phyloP scores from a whole-genome alignment of 1,140 invertebrate species.

The Acromyrmex heyeri region DNA sequence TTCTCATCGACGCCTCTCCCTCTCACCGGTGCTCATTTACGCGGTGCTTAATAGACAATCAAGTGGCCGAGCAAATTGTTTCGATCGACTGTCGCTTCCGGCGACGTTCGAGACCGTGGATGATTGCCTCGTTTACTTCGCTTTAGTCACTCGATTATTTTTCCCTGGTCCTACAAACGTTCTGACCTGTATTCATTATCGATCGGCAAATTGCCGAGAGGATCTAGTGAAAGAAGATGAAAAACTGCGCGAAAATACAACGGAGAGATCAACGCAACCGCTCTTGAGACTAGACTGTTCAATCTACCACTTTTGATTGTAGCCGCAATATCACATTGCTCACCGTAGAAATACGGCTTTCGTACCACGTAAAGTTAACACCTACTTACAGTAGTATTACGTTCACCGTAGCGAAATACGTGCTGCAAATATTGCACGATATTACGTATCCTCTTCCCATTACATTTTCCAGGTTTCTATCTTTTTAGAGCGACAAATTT shows the following conservation, averaged over 20 bases:
- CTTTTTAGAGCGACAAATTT: slow-evolving; percentile 12
- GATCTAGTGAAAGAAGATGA: not conserved
- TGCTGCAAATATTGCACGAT: not conserved
- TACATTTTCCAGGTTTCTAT: not conserved
- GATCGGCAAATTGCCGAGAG: not conserved
- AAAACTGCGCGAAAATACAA: not conserved
- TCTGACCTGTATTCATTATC: slow-evolving; percentile 31
- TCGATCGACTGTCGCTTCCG: slow-evolving; percentile 84
- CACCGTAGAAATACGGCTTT: not conserved
- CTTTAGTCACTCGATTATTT: slow-evolving; percentile 74
- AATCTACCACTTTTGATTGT: slow-evolving; percentile 25
- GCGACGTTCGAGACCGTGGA: slow-evolving; percentile 64
- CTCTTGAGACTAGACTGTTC: slow-evolving; percentile 1
- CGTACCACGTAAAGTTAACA: not conserved
- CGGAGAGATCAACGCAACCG: not conserved
- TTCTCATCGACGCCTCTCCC: slow-evolving; percentile 65
- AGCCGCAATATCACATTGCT: not conserved
- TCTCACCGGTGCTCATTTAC: slow-evolving; percentile 77
- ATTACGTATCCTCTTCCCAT: not conserved
- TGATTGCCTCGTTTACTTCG: slow-evolving; percentile 69
- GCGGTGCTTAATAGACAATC: slow-evolving; percentile 84
- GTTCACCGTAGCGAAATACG: not conserved
- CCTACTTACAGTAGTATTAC: slow-evolving; percentile 1
- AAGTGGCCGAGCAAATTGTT: slow-evolving; percentile 82
- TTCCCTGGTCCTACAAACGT: slow-evolving; percentile 64